Evolutionary conservation across 2,797 vertebrate genomes (phyloP).

Genomic region (Schizothorax lantsangensis): DNA sequence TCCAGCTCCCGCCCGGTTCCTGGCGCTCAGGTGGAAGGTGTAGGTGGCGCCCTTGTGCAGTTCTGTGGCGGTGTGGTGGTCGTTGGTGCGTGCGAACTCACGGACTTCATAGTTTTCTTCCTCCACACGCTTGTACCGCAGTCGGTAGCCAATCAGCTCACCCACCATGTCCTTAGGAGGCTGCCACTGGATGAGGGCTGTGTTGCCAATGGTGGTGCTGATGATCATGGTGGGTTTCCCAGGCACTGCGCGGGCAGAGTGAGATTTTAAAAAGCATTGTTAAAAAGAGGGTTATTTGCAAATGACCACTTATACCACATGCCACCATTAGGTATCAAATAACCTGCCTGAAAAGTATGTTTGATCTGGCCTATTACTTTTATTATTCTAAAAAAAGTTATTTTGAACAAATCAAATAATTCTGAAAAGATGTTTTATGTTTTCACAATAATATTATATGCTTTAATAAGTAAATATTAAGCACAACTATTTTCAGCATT

Average conservation of each 20-base stretch:
- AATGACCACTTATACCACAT: not conserved
- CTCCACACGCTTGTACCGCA: conserved; percentile 89
- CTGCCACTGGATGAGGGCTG: conserved; percentile 97
- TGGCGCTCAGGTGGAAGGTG: conserved; percentile 89
- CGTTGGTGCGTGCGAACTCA: conserved; percentile 87
- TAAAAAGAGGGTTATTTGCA: not conserved
- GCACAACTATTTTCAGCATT: not conserved
- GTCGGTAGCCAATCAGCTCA: conserved; percentile 90
- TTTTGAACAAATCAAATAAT: too few species aligned
- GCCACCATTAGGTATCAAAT: not conserved
- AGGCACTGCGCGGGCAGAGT: conserved; percentile 80
- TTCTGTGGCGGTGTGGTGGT: conserved; percentile 92
- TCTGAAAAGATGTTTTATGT: too few species aligned
- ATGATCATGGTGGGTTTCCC: conserved; percentile 96
- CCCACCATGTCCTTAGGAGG: conserved; percentile 93
- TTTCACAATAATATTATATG: not conserved
- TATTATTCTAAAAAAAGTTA: too few species aligned
- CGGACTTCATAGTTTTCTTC: conserved; percentile 85
- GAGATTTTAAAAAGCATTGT: not conserved
- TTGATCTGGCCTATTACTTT: not conserved
- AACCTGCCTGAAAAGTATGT: not conserved
- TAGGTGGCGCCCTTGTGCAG: conserved; percentile 94
- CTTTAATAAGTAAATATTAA: not conserved
- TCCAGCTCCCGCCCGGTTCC: conserved; percentile 90
- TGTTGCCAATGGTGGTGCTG: conserved; percentile 93